Conservation (phyloP, 2,797 vertebrate species). For the Phaenicophaeus curvirostris region DNA sequence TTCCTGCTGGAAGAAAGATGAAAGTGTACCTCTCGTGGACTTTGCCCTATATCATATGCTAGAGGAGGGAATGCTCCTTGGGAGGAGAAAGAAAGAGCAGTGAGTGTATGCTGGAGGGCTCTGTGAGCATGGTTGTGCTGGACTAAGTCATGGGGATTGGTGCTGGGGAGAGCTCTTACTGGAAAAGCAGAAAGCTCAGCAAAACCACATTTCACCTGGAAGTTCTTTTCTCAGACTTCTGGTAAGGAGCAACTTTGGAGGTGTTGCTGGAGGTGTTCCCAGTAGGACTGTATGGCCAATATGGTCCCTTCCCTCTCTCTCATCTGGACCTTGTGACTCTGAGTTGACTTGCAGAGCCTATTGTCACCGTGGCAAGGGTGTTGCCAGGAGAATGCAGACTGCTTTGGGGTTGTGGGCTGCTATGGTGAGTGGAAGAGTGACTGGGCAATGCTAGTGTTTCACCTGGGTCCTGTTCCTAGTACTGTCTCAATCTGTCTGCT, state of each 20-base stretch:
- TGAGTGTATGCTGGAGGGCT: fast-evolving
- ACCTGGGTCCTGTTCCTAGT: not conserved
- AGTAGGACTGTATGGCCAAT: not conserved
- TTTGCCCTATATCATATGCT: fast-evolving
- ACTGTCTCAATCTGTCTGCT: not conserved
- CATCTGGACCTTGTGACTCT: not conserved
- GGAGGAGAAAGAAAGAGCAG: not conserved
- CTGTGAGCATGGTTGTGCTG: not conserved
- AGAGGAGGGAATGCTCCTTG: not conserved
- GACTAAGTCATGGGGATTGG: not conserved
- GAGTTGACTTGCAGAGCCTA: not conserved
- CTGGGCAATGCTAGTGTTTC: not conserved
- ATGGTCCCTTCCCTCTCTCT: not conserved
- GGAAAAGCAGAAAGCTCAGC: not conserved
- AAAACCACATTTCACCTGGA: not conserved
- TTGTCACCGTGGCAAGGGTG: not conserved
- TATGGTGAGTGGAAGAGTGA: not conserved
- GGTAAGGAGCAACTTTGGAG: not conserved
- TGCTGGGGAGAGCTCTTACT: not conserved
- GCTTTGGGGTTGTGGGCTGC: not conserved
- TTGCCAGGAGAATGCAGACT: not conserved
- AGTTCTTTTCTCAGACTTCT: not conserved
- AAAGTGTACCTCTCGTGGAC: not conserved
- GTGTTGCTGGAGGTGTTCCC: not conserved
- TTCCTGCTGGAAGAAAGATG: not conserved